Base-by-base conservation (phyloP, 2,797 vertebrate species). In the Chloroceryle inda region DNA sequence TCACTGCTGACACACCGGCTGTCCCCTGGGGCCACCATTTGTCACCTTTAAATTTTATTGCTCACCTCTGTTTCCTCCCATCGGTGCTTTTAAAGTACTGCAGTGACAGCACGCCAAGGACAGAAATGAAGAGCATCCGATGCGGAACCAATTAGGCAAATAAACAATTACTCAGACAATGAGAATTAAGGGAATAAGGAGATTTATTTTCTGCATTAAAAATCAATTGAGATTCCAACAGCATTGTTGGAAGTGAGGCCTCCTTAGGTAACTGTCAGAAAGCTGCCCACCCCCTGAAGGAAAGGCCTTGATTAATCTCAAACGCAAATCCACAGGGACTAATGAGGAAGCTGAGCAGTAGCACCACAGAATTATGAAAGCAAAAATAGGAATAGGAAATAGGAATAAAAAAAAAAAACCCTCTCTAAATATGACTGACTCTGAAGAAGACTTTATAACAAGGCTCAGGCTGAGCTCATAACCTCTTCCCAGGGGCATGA, bases 71-170 rank as follows among this genome's bases (percentile, higher is more conserved):
- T 86, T 90, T 87, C 83, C 66, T 77, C 77, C 47, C 66, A 68
- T 33, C 45, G 42, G 79, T 80, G 61, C 45, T 71, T 77, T 73
- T 72, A 64, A 83, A 66, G 63, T 29, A 49, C 78, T 75, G 26
- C 88, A 95, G 84, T 95, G 96, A 98, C 96, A 98, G 92, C 80
- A 92, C 77, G 84, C 73, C 92, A 82, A 40, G 49, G 49, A 94
- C 31, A 96, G 92, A 94, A 42, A 93, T 50, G 19, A 90, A 86
- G 93, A 96, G 29, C 18, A 96, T 67, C 96, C 97, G 93, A 95
- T 93, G 96, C 88, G 91, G 94, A 98, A 97, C 96, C 94, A 97
- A 96, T 97, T 96, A 97, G 87, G 88, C 93, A 97, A 96, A 97
- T 94, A 97, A 98, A 97, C 80, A 96, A 89, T 95, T 97, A 97